These are phyloP conservation scores for Misgurnus mizolepis DNA, from an alignment of 2,113 vertebrate species.

Conservation along the genomic window DNA sequence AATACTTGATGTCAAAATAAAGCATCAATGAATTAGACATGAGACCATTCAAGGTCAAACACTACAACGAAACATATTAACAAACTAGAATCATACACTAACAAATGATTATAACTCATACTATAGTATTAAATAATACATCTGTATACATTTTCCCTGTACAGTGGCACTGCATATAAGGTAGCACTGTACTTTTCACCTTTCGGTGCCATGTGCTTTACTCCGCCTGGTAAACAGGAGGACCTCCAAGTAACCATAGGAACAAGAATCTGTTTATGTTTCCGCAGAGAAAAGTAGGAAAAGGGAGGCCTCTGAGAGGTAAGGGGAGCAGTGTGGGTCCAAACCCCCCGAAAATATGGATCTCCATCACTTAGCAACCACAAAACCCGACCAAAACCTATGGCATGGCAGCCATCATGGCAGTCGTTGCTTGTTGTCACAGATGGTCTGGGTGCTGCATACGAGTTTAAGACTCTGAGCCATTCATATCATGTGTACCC, in stretches of 20 bases:
- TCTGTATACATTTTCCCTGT: slow-evolving; percentile 29
- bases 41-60: not conserved
- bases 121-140: slow-evolving; percentile 11
- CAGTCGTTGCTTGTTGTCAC: too few species aligned
- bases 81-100: not conserved
- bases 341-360: slow-evolving; percentile 23
- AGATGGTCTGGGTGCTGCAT: too few species aligned
- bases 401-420: not conserved
- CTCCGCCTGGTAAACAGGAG: slow-evolving; percentile 50
- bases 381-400: not conserved
- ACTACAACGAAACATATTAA: not conserved
- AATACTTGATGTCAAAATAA: not conserved
- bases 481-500: not conserved
- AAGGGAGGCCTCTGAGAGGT: slow-evolving; percentile 47
- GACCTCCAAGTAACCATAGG: slow-evolving; percentile 45
- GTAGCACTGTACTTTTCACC: slow-evolving; percentile 38
- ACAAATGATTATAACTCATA: not conserved
- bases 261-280: slow-evolving; percentile 53
- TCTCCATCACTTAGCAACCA: slow-evolving; percentile 44
- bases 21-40: not conserved
- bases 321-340: slow-evolving; percentile 48
- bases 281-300: slow-evolving; percentile 39
- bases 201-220: slow-evolving; percentile 40
- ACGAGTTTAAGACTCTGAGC: not conserved
- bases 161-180: slow-evolving; percentile 31